phyloP scores from a whole-genome alignment of 2,113 vertebrate genomes.

The mouse (Mus musculus) region GRCm39 chr12:69800501-69801000 shows the following conservation, averaged over 20 bases:
- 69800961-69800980: slow-evolving; percentile 96
- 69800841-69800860: not conserved
- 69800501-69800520: not conserved
- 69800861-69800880: not conserved
- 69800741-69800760: not conserved
- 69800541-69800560: not conserved
- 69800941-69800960: slow-evolving; percentile 97
- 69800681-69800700: not conserved
- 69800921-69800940: slow-evolving; percentile 96
- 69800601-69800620: not conserved
- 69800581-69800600: not conserved
- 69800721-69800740: not conserved
- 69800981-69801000: slow-evolving; percentile 85
- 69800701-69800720: not conserved
- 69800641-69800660: not conserved
- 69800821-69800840: not conserved
- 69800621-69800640: not conserved
- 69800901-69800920: slow-evolving; percentile 94
- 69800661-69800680: not conserved
- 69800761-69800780: not conserved
- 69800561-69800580: not conserved
- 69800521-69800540: not conserved
- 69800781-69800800: not conserved
- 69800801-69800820: not conserved
- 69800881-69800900: slow-evolving; percentile 87